Conservation (phyloP, 2,888 invertebrate species). For the Phyto melanocephala region DNA sequence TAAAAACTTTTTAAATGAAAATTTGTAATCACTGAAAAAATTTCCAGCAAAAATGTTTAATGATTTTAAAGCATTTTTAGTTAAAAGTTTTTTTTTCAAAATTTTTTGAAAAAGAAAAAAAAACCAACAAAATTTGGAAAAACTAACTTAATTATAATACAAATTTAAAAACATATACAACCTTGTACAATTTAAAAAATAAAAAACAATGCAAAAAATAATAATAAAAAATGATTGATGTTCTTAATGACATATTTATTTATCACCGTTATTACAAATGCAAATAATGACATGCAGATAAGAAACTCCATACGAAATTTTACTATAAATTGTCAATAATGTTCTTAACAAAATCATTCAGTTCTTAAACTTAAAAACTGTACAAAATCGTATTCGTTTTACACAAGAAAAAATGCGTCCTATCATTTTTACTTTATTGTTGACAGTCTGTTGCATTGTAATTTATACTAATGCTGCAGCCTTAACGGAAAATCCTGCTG, state of each 20-base stretch:
- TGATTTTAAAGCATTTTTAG: too few species aligned
- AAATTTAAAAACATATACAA: too few species aligned
- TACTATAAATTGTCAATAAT: conserved; percentile 35
- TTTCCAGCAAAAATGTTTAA: too few species aligned
- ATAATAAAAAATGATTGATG: conserved; percentile 47
- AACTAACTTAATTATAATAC: too few species aligned
- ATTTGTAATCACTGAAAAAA: too few species aligned
- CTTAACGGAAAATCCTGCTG: conserved; percentile 19
- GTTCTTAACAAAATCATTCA: conserved; percentile 3
- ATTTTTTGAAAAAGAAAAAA: too few species aligned
- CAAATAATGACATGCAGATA: background rate
- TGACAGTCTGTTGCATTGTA: conserved; percentile 24
- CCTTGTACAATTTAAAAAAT: background rate
- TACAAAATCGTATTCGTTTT: background rate
- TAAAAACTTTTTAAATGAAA: too few species aligned
- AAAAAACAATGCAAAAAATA: background rate
- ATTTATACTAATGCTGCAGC: conserved; percentile 41
- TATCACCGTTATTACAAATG: background rate
- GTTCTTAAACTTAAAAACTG: background rate
- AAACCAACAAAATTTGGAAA: too few species aligned
- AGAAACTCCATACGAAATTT: background rate
- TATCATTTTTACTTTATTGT: conserved; percentile 29
- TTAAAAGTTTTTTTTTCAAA: too few species aligned
- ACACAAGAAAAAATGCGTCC: conserved; percentile 31
- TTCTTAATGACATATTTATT: background rate